Evolutionary conservation across 2,113 vertebrate genomes (phyloP), one percentile per base, ranked within the genome.

Genomic region (Oryzias javanicus): DNA sequence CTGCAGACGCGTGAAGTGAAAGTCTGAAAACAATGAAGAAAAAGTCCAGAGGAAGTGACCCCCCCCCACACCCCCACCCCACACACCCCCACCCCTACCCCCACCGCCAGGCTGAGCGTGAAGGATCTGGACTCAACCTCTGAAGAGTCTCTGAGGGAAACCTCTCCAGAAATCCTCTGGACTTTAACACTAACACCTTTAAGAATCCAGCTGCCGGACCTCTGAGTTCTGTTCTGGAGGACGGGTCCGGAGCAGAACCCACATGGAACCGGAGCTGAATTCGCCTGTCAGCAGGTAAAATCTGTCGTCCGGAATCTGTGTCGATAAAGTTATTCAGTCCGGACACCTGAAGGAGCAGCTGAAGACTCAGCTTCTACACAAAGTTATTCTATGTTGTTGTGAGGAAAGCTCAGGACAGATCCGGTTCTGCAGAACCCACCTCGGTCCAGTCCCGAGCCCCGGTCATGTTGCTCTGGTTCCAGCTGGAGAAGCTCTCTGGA

Each of bases 381-480:
- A 16, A n/a, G n/a, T n/a, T n/a, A n/a, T n/a, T n/a, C n/a, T n/a
- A n/a, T n/a, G n/a, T n/a, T n/a, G n/a, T n/a, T n/a, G n/a, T n/a
- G n/a, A n/a, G n/a, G n/a, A n/a, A n/a, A n/a, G n/a, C 13, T 14
- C 42, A 44, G 42, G n/a, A n/a, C 14, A 44, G 14, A 44, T 3
- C 42, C n/a, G n/a, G n/a, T 8, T 35, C 42, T 14, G 1, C 14
- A 44, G 42, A 44, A 25, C 85, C 85, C 46, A 91, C 89, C 72
- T 62, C 8, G 0, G 70, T 84, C 89, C 80, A 88, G 82, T 90
- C 83, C 17, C 64, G 49, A 3, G 76, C 44, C 7, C 6, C 5
- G 1, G 82, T 88, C 6, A 49, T 72, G 69, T 90, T 90, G 0
- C 22, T 59, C 50, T 69, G 47, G 0, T 67, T 22, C 22, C 35